Base-by-base conservation (phyloP, 2,113 vertebrate species). In the Menura novaehollandiae region DNA sequence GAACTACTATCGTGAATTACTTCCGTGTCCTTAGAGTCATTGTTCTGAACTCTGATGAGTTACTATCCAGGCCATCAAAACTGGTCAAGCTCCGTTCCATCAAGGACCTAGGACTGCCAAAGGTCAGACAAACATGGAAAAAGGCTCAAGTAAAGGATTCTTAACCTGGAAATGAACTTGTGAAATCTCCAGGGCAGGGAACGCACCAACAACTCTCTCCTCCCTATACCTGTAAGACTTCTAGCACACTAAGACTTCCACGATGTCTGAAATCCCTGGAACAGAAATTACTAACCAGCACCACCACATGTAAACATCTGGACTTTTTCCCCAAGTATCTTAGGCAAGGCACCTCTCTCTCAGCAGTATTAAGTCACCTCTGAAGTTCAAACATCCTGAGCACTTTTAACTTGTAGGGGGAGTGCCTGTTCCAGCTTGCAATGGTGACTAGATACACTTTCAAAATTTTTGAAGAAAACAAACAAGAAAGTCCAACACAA, bases 11-110 rank as follows among this genome's bases (percentile, higher is more conserved):
- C 63, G 64, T 60, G 91, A 86, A 91, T 88, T 15, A 81, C 86
- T 93, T 91, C 63, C 75, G 39, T 60, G 52, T 63, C 67, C 84
- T 86, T 78, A 62, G 82, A 95, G 72, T 90, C 77, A 56, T 13
- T 81, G 73, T 35, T 94, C 63, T 84, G 59, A 93, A 81, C 86
- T 89, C 73, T 86, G 73, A 92, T 33, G 64, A 68, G 60, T 10
- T 86, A 60, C 79, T 91, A 84, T 75, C 60, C 83, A 78, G 82
- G 72, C 52, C 64, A 95, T 90, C n/a, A 86, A 91, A 92, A 69
- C 26, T 52, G 46, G 37, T 64, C 47, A 75, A 75, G 37, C 60
- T 72, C 20, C 58, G 53, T 76, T 79, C 71, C 41, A 53, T 63
- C 63, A 85, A 51, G 51, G 84, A 90, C 28, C 53, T 63, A 83